Evolutionary conservation across 2,797 vertebrate genomes (phyloP).

Genomic region (Pseudomugil gertrudae): DNA sequence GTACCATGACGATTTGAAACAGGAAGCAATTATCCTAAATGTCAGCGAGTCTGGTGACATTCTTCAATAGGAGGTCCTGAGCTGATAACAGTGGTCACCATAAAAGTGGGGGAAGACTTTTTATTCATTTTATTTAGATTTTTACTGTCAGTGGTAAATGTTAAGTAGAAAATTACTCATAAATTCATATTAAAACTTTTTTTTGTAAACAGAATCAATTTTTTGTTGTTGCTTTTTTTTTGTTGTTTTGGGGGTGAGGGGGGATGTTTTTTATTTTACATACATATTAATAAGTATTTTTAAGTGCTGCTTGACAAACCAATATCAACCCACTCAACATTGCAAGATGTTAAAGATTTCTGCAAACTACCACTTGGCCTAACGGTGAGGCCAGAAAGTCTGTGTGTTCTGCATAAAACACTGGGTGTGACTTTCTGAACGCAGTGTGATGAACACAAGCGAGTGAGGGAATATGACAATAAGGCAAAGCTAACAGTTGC

Average conservation of each 20-base stretch:
- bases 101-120: neutral
- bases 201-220: constrained; percentile 1
- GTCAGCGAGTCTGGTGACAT: constrained; percentile 36
- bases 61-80: constrained; percentile 35
- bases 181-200: constrained; percentile 11
- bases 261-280: too few species aligned
- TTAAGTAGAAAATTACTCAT: constrained; percentile 6
- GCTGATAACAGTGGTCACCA: constrained; percentile 39
- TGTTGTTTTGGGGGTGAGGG: too few species aligned
- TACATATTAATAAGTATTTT: too few species aligned
- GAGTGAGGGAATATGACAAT: too few species aligned
- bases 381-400: neutral
- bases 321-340: too few species aligned
- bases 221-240: neutral
- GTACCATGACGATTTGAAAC: constrained; percentile 56
- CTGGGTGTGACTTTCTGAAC: too few species aligned
- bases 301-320: too few species aligned
- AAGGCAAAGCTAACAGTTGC: too few species aligned
- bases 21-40: constrained; percentile 63
- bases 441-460: too few species aligned
- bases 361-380: neutral
- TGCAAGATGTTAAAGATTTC: neutral
- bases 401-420: too few species aligned
- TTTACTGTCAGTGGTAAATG: constrained; percentile 10
- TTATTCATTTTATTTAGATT: neutral